phyloP scores from a whole-genome alignment of 2,797 vertebrate genomes.

The Neosalanx taihuensis region DNA sequence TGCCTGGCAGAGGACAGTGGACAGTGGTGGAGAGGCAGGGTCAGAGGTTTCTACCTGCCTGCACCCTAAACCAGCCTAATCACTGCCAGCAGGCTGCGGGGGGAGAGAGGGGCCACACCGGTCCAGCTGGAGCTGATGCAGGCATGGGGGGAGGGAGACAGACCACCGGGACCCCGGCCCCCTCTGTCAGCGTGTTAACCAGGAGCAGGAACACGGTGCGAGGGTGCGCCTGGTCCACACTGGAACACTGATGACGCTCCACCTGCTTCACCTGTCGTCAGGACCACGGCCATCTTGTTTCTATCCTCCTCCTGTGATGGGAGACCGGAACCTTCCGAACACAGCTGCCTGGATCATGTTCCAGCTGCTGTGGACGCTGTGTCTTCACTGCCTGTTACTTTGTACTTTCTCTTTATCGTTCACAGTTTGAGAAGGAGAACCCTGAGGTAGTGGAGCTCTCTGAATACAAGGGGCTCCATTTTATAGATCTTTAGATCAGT shows the following conservation, averaged over 20 bases:
- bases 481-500: background rate
- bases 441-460: background rate
- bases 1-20: constrained; percentile 24
- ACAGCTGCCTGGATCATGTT: constrained; percentile 7
- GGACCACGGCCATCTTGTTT: background rate
- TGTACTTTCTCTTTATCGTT: background rate
- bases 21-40: constrained; percentile 32
- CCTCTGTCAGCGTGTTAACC: constrained; percentile 26
- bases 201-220: constrained; percentile 17
- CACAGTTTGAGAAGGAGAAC: background rate
- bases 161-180: constrained; percentile 41
- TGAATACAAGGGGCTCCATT: constrained; percentile 29
- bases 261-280: constrained; percentile 17
- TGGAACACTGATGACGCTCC: constrained; percentile 14
- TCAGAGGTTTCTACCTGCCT: constrained; percentile 13
- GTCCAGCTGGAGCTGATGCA: constrained; percentile 29
- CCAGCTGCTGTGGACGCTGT: constrained; percentile 9
- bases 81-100: constrained; percentile 23
- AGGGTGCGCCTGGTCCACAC: background rate
- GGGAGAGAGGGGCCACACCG: constrained; percentile 33
- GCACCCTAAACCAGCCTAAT: constrained; percentile 26
- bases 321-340: background rate
- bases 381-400: constrained; percentile 8
- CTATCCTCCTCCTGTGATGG: constrained; percentile 2
- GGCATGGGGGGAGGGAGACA: constrained; percentile 36